These are phyloP conservation scores for Pteropus alecto DNA, from an alignment of 2,113 vertebrate species.

Conservation along the genomic window DNA sequence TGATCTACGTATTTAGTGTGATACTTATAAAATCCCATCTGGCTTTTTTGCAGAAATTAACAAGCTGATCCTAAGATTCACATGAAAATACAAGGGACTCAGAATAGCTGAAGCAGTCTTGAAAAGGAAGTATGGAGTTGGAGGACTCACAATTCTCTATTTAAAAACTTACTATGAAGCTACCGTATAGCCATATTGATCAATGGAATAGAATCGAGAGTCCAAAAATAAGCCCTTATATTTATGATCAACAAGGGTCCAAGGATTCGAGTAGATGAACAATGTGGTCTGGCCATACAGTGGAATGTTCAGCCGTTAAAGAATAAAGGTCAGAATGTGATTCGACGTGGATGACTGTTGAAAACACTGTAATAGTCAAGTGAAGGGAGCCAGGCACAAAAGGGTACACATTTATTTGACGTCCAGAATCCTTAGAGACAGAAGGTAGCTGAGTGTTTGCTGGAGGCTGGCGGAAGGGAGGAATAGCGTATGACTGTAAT, in stretches of 20 bases:
- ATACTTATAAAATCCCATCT: neutral
- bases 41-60: neutral
- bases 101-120: neutral
- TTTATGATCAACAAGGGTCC: neutral
- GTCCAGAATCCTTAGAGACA: neutral
- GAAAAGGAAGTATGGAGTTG: neutral
- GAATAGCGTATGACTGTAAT: neutral
- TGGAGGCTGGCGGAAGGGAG: neutral
- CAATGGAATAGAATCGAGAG: neutral
- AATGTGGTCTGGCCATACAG: neutral
- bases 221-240: neutral
- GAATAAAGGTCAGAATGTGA: neutral
- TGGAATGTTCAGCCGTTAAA: neutral
- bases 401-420: neutral
- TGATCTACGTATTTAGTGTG: neutral
- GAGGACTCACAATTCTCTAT: neutral
- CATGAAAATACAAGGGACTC: neutral
- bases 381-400: neutral
- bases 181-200: neutral
- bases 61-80: neutral
- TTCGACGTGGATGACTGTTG: neutral
- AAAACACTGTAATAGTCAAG: neutral
- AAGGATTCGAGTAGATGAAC: neutral
- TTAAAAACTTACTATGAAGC: neutral
- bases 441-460: neutral